Percentiles rank a stretch among this genome's conserved stretches.
Evolutionary conservation across 2,797 vertebrate species (phyloP).

Genomic region (Morus bassanus): DNA sequence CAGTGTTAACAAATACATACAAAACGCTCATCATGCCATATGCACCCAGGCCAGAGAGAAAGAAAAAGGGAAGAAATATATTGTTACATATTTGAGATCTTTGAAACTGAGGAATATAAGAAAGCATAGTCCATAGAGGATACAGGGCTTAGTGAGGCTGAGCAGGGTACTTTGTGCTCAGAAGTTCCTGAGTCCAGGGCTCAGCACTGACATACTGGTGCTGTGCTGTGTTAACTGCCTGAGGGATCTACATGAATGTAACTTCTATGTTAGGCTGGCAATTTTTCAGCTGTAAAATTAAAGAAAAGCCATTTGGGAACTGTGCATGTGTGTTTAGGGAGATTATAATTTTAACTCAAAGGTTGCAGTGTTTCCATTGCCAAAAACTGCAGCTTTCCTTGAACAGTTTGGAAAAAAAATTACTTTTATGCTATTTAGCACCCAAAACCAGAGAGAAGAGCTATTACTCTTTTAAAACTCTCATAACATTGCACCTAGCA

Average conservation of each 20-base stretch:
- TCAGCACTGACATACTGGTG: too few species aligned
- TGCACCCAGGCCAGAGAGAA: neutral
- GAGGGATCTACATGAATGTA: accelerated
- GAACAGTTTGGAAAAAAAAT: neutral
- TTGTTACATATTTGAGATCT: neutral
- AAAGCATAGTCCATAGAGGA: neutral
- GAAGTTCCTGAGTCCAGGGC: neutral
- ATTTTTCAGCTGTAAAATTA: neutral
- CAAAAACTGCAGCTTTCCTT: neutral
- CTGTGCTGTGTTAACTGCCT: neutral
- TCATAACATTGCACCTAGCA: too few species aligned
- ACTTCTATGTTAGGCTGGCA: neutral
- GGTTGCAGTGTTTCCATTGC: neutral
- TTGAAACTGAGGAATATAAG: neutral
- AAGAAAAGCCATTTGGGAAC: neutral
- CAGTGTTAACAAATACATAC: neutral
- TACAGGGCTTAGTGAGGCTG: neutral
- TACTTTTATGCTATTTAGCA: neutral
- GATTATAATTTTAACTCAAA: neutral
- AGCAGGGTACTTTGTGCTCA: neutral
- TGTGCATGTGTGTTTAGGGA: neutral
- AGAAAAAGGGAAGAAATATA: neutral
- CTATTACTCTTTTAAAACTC: neutral
- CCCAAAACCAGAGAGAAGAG: neutral
- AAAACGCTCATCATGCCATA: neutral